Conservation (phyloP, 2,113 vertebrate genomes). For the Turnix velox region DNA sequence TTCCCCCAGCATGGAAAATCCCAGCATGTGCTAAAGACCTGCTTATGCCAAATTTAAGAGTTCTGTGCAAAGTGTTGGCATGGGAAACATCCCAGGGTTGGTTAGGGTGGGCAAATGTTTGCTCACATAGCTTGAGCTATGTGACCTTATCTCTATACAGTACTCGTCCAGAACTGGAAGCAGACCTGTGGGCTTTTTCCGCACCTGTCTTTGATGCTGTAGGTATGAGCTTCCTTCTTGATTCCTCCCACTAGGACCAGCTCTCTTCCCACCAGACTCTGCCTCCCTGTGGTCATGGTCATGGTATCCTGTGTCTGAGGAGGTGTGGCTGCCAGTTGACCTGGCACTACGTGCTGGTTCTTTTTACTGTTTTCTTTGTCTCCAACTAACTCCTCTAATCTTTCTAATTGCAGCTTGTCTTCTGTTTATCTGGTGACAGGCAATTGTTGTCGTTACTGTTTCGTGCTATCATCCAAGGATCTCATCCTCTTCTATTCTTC, state of each 20-base stretch:
- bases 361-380: not conserved
- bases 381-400: not conserved
- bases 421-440: not conserved
- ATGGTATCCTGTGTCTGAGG: not conserved
- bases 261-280: not conserved
- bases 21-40: not conserved
- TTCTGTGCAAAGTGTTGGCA: not conserved
- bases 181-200: not conserved
- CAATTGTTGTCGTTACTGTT: not conserved
- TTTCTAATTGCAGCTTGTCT: not conserved
- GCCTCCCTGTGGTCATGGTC: not conserved
- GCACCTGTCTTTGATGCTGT: not conserved
- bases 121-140: not conserved
- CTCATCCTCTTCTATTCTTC: not conserved
- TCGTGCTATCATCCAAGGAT: not conserved
- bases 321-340: not conserved
- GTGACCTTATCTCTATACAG: not conserved
- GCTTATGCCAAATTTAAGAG: not conserved
- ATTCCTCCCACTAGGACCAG: not conserved
- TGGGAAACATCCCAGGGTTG: not conserved
- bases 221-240: not conserved
- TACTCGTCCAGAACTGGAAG: not conserved
- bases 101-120: not conserved
- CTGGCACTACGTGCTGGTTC: fast-evolving
- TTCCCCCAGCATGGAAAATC: not conserved